Base-by-base conservation (phyloP, 1,140 invertebrate genomes). In the Caenorhabditis briggsae region DNA sequence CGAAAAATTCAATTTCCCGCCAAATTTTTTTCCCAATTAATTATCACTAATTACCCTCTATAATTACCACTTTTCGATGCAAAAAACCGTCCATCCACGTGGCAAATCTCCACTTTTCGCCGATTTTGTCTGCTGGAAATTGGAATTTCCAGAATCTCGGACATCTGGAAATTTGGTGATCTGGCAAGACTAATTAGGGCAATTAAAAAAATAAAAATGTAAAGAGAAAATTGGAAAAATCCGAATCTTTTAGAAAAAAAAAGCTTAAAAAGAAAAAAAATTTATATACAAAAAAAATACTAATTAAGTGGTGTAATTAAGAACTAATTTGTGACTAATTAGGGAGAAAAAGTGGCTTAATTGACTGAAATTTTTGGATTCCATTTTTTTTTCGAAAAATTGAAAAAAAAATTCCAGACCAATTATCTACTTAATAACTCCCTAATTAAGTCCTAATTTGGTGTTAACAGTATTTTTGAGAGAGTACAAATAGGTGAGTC, bases 391-490 rank as follows among this genome's bases (percentile, higher is more conserved):
- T 9, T n/a, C 64, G 2, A 46, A 23, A 46, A 70, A 70, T 12
- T 41, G 2, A 6, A 25, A 70, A 70, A 64, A 64, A 7, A 58
- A 0, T 7, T n/a, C 7, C 56, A 16, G 56, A 33, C 33, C 16
- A 53, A 58, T 58, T 23, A 5, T n/a, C n/a, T n/a, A n/a, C n/a
- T n/a, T n/a, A 7, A 8, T 9, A 43, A 50, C 50, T 5, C 2
- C 20, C 70, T 78, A 78, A 50, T 50, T 50, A 5, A 50, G 46
- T 23, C 70, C 70, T 33, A 78, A 78, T 50, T 78, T 78, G 3
- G 70, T 78, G 70, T 78, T 78, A 14, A 78, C 70, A 18, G 70
- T 78, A 78, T 78, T 78, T n/a, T 78, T 78, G 1, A 78, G 70
- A n/a, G 70, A 78, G 18, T 78, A 78, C 9, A 78, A 46, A n/a